A percentile compares a stretch with the other conserved stretches of the same genome.
Evolutionary conservation across 92 coral and sea anemone species (phyloP).

Genomic region (Heteractis magnifica): DNA sequence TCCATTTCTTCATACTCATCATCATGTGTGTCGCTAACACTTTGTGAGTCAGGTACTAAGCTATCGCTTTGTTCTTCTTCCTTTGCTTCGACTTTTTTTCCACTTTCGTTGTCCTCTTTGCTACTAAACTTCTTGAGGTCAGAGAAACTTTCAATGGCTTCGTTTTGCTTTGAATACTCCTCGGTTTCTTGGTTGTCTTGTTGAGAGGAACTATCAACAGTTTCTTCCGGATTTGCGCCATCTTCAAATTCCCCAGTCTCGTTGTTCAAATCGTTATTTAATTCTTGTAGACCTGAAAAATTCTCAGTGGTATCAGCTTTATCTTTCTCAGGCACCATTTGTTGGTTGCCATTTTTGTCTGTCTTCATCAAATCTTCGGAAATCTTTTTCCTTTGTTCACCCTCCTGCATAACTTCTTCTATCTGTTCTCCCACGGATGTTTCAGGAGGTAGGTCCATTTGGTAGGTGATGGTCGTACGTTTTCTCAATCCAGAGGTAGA

Average conservation of each 20-base stretch:
- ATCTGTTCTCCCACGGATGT: slow-evolving; percentile 37
- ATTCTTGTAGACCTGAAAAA: neutral
- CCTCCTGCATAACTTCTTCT: slow-evolving; percentile 46
- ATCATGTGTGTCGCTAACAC: too few relatives aligned
- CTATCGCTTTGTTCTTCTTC: neutral
- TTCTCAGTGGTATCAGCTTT: neutral
- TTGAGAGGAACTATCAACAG: neutral
- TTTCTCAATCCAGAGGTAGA: slow-evolving; percentile 12
- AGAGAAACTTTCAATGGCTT: neutral
- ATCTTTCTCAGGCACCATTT: neutral
- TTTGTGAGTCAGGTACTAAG: too few relatives aligned
- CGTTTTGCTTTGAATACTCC: neutral
- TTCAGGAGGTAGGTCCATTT: slow-evolving; percentile 43
- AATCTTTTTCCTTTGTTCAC: neutral
- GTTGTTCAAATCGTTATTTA: neutral
- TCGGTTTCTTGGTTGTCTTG: neutral
- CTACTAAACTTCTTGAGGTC: neutral
- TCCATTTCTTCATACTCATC: too few relatives aligned
- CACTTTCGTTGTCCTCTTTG: neutral
- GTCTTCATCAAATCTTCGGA: neutral
- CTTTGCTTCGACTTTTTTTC: neutral
- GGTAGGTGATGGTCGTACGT: slow-evolving; percentile 62
- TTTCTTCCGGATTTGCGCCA: neutral
- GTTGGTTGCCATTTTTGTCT: neutral
- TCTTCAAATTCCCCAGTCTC: neutral